Percentiles rank a stretch among this genome's conserved stretches.
Conservation (phyloP, 2,888 invertebrate genomes). For the Muschampia plurimacula region DNA sequence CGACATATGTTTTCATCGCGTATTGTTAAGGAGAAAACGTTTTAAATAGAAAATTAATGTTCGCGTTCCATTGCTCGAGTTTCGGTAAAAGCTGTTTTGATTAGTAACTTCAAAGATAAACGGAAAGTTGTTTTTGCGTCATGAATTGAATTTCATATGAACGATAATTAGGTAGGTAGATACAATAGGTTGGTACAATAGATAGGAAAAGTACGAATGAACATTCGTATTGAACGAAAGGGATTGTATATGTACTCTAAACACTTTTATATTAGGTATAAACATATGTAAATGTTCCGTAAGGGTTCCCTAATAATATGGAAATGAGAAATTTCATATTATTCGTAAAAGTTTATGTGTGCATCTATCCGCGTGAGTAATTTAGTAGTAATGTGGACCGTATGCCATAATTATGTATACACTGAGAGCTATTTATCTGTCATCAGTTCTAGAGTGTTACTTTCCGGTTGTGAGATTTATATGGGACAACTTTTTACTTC, state of each 20-base stretch:
- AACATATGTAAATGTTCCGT: no score
- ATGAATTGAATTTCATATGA: not conserved
- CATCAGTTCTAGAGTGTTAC: constrained; percentile 54
- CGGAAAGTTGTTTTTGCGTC: not conserved
- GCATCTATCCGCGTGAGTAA: no score
- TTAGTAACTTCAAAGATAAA: constrained; percentile 6
- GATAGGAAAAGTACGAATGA: not conserved
- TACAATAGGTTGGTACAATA: not conserved
- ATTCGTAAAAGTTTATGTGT: no score
- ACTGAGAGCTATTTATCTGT: constrained; percentile 56
- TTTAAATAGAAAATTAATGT: constrained; percentile 19
- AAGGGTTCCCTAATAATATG: no score
- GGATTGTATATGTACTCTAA: not conserved
- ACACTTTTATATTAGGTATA: no score
- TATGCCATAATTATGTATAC: constrained; percentile 57
- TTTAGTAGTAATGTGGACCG: constrained; percentile 55
- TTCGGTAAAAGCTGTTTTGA: constrained; percentile 28
- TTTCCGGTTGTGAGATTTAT: constrained; percentile 61
- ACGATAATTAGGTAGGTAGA: not conserved
- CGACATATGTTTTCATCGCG: constrained; percentile 22
- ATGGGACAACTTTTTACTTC: constrained; percentile 56
- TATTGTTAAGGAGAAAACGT: constrained; percentile 11
- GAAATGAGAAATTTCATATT: no score
- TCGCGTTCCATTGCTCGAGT: constrained; percentile 2
- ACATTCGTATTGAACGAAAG: not conserved